These are phyloP conservation scores for Drosophila paranaensis DNA, from an alignment of 2,888 invertebrate species.

Conservation along the genomic window DNA sequence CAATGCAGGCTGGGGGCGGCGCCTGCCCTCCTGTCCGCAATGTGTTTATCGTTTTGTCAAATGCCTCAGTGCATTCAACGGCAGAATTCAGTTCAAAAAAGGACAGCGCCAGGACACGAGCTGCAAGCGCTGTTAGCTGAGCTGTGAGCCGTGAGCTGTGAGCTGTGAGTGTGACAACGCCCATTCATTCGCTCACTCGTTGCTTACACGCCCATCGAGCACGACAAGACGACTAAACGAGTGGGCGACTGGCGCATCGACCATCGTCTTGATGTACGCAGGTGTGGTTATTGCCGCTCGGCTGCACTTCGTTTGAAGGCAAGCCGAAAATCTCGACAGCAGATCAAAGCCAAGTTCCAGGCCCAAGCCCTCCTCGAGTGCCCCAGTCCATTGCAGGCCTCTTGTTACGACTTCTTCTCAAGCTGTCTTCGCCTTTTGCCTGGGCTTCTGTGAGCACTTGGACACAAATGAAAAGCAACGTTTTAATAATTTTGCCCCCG, in stretches of 20 bases:
- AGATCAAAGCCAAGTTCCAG: conserved; percentile 75
- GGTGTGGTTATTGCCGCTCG: conserved; percentile 83
- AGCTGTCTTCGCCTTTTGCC: conserved; percentile 56
- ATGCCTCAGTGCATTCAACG: conserved; percentile 74
- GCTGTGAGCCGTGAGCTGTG: conserved; percentile 37
- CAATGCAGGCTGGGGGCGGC: conserved; percentile 65
- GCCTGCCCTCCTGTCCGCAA: conserved; percentile 46
- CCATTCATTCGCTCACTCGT: conserved; percentile 77
- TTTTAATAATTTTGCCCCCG: conserved; percentile 74
- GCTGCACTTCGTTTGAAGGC: conserved; percentile 78
- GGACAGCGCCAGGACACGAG: conserved; percentile 48
- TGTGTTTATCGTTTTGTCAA: conserved; percentile 83
- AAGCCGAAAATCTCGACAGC: conserved; percentile 75
- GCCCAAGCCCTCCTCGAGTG: conserved; percentile 7
- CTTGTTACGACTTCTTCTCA: conserved; percentile 23
- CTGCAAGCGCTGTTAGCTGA: conserved; percentile 27
- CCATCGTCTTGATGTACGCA: conserved; percentile 77
- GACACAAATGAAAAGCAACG: conserved; percentile 72
- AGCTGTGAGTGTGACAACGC: conserved; percentile 71
- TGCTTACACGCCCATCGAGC: conserved; percentile 81
- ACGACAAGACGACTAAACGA: conserved; percentile 51
- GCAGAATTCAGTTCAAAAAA: conserved; percentile 51
- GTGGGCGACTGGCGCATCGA: conserved; percentile 23
- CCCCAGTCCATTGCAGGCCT: neutral
- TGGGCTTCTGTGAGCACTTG: conserved; percentile 39